Conservation (phyloP, 2,888 invertebrate genomes). For the Stramonita haemastoma region DNA sequence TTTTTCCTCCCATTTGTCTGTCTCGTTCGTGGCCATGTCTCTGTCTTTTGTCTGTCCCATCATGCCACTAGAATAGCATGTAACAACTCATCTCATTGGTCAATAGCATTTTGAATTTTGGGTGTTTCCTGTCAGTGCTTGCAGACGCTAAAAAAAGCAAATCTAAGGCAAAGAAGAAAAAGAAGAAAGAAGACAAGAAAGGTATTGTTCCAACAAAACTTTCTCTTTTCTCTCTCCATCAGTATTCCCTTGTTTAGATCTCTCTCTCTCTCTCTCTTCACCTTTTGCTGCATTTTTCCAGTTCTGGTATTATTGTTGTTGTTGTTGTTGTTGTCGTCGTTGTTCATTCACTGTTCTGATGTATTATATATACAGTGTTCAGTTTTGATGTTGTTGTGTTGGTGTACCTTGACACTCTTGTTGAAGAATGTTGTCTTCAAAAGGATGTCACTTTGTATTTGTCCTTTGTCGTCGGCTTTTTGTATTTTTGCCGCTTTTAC, state of each 20-base stretch:
- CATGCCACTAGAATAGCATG: neutral
- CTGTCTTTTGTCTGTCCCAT: neutral
- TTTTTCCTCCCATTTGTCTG: neutral
- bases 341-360: neutral
- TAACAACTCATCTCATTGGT: neutral
- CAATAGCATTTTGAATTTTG: neutral
- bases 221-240: neutral
- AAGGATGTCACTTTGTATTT: neutral
- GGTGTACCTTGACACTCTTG: neutral
- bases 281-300: neutral
- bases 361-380: neutral
- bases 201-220: constrained; percentile 10
- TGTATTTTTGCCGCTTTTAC: neutral
- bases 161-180: constrained; percentile 42
- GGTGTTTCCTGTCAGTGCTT: constrained; percentile 34
- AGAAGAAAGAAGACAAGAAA: constrained; percentile 37
- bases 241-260: neutral
- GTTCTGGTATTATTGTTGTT: neutral
- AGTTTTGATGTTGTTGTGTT: neutral
- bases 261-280: neutral
- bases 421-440: neutral
- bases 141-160: constrained; percentile 38
- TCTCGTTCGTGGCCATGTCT: neutral
- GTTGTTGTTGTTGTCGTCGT: neutral
- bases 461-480: neutral